These are phyloP conservation scores for Buathra laborator DNA, from an alignment of 2,888 invertebrate genomes.

Conservation along the genomic window DNA sequence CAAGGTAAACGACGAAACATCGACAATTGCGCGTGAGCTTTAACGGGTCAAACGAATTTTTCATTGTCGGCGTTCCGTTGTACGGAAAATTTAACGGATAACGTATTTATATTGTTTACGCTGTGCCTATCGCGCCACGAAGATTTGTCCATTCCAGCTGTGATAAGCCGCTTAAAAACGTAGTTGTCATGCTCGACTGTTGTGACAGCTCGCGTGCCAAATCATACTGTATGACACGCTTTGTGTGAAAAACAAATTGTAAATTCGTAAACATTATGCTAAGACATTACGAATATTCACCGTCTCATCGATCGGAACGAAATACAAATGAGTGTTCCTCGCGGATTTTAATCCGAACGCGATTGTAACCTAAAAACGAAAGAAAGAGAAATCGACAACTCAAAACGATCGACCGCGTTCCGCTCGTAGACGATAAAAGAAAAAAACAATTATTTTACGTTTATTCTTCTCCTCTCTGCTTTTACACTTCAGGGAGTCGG, in stretches of 20 bases:
- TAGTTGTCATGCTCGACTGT: slow-evolving; percentile 75
- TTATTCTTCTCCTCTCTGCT: background rate
- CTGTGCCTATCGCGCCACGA: background rate
- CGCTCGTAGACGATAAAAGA: background rate
- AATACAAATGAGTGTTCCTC: slow-evolving; percentile 14
- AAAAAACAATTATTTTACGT: background rate
- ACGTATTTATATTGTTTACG: background rate
- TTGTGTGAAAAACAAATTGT: background rate
- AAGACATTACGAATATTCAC: slow-evolving; percentile 47
- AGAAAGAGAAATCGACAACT: background rate
- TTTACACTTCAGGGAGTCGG: background rate
- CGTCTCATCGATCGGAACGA: slow-evolving; percentile 35
- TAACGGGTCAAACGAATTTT: background rate
- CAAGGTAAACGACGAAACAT: background rate
- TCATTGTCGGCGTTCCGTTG: background rate
- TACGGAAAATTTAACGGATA: background rate
- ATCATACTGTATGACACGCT: background rate
- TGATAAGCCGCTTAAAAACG: slow-evolving; percentile 66
- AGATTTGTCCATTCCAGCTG: slow-evolving; percentile 31
- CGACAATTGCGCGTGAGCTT: background rate
- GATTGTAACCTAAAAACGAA: slow-evolving; percentile 51
- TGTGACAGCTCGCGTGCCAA: slow-evolving; percentile 69
- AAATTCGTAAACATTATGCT: background rate
- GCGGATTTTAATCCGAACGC: slow-evolving; percentile 19
- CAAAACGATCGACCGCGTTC: background rate